Evolutionary conservation across 2,888 invertebrate species (phyloP), one percentile per base, ranked within the genome.

Genomic region (Orthosia gracilis): DNA sequence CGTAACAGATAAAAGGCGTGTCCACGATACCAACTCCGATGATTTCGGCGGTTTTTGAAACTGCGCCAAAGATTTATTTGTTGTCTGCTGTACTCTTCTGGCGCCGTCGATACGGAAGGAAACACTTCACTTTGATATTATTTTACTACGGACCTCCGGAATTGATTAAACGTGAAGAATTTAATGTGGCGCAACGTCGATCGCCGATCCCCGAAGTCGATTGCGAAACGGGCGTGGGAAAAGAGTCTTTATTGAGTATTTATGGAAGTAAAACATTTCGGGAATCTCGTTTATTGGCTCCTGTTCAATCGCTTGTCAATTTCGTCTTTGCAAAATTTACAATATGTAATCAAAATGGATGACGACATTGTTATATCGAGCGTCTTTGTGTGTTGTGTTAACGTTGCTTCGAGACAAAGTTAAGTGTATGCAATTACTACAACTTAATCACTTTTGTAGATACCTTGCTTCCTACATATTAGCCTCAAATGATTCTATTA

Each of bases 1-100:
- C 94, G 93, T 94, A 91, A 96, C 96, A 96, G 94, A 94, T 94
- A 95, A 96, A 96, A 95, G 95, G 96, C 96, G 96, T 94, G 92
- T 91, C 94, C 90, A 90, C 88, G 91, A 87, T 92, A 90, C 90
- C 90, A 73, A 91, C 92, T 91, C 92, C 89, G 90, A 91, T 93
- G 92, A 92, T 94, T 95, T 95, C 88, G 92, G 91, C 90, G 91
- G 93, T 94, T 94, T 94, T 96, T 94, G 94, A 95, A 94, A 93
- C 94, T 93, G 93, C 91, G 92, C 93, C 94, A 94, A 93, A 92
- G 92, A 95, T 95, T 95, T 95, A 94, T 96, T 93, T 92, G 90
- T 93, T 93, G 92, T 94, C 93, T 94, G 89, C 89, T 90, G 85
- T 84, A 70, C 88, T 91, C 88, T 88, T 89, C 70, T 84, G 89